phyloP scores from a whole-genome alignment of 2,113 vertebrate genomes.

The Clupea harengus region DNA sequence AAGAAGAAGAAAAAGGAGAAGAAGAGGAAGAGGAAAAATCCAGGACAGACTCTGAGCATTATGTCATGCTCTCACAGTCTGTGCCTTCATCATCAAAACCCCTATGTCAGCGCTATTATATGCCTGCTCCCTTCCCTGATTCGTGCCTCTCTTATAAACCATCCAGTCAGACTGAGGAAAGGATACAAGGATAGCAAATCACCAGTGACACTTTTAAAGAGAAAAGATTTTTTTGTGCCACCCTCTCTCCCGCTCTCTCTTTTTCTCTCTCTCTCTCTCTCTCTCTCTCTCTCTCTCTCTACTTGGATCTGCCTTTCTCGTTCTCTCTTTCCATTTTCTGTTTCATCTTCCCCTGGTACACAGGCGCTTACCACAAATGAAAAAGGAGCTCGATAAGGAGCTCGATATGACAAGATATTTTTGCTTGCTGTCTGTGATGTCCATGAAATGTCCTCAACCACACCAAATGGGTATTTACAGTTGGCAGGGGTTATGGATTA shows the following conservation, averaged over 20 bases:
- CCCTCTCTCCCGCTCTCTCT: neutral
- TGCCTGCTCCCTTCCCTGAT: constrained; percentile 53
- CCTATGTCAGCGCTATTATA: constrained; percentile 72
- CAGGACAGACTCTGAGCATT: constrained; percentile 70
- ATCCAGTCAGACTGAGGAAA: constrained; percentile 60
- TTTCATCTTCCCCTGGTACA: neutral
- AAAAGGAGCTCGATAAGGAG: neutral
- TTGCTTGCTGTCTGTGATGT: neutral
- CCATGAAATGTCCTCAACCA: neutral
- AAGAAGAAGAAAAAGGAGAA: too few species aligned
- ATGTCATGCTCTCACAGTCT: constrained; percentile 47
- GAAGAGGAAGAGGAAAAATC: constrained; percentile 23
- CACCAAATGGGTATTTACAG: neutral
- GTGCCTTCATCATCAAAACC: constrained; percentile 65
- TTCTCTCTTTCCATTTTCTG: neutral
- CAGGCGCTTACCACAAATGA: neutral
- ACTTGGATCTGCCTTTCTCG: constrained; percentile 10
- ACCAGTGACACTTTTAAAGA: constrained; percentile 58
- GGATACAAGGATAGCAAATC: constrained; percentile 71
- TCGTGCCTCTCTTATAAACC: constrained; percentile 67
- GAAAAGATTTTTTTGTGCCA: neutral
- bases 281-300: constrained; percentile 9
- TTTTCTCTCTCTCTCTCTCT: neutral
- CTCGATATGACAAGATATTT: neutral
- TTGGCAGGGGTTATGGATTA: neutral